A percentile compares a stretch with the other conserved stretches of the same genome.
phyloP scores from a whole-genome alignment of 2,113 vertebrate genomes.

The Microtus ochrogaster region DNA sequence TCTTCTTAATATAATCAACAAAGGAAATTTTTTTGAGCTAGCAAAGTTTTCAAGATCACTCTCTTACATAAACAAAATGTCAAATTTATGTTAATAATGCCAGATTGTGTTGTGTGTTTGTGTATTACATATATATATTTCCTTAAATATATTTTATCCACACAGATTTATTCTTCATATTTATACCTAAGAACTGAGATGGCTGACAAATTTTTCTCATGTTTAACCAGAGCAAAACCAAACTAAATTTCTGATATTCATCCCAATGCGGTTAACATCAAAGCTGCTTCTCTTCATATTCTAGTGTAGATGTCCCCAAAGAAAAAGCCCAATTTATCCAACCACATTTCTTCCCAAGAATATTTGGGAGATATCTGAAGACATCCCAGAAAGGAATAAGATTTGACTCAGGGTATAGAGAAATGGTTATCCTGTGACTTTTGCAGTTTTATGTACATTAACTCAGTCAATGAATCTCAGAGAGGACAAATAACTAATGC shows the following conservation, averaged over 20 bases:
- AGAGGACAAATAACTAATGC: neutral
- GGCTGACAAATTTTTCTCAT: neutral
- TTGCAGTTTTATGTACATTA: neutral
- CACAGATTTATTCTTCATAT: neutral
- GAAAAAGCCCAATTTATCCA: neutral
- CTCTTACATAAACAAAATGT: neutral
- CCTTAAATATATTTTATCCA: neutral
- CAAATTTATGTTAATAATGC: neutral
- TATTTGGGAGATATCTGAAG: neutral
- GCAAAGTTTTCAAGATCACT: neutral
- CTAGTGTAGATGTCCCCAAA: neutral
- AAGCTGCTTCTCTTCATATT: neutral
- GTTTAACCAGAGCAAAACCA: neutral
- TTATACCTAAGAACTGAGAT: neutral
- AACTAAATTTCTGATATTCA: constrained; percentile 17
- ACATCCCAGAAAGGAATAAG: neutral
- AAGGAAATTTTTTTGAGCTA: neutral
- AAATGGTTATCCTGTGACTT: neutral
- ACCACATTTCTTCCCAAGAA: neutral
- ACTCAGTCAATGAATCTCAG: neutral
- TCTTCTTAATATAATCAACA: neutral
- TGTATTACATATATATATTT: neutral
- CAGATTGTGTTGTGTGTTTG: neutral
- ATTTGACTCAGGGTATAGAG: neutral
- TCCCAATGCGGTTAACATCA: neutral